Conservation (phyloP, 2,888 invertebrate species). For the Agrilus mali region DNA sequence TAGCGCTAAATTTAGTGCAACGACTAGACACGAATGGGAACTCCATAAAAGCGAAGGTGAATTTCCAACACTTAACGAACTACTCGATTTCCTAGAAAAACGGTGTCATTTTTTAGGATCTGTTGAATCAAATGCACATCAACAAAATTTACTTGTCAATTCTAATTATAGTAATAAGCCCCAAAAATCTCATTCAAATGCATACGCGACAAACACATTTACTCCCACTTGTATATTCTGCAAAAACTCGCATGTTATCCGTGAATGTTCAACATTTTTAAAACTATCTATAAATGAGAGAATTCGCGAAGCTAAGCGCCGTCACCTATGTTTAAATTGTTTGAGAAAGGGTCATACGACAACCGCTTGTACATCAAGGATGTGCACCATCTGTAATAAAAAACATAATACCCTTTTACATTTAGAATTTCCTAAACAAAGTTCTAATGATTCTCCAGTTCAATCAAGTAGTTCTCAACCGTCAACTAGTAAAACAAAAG, state of each 20-base stretch:
- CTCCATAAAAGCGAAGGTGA: background rate
- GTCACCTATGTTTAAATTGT: too few species aligned
- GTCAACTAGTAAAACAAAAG: too few species aligned
- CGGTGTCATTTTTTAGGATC: background rate
- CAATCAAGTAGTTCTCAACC: too few species aligned
- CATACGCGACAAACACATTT: too few species aligned
- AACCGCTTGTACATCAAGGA: too few species aligned
- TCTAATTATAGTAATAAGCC: too few species aligned
- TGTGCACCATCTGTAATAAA: too few species aligned
- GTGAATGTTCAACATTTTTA: background rate
- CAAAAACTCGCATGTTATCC: too few species aligned
- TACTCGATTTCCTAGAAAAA: background rate
- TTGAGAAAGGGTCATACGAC: background rate
- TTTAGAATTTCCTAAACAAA: background rate
- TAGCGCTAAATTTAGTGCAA: background rate
- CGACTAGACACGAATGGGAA: background rate
- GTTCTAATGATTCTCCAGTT: background rate
- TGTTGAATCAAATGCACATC: background rate
- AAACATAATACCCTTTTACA: too few species aligned
- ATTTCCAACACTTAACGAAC: background rate
- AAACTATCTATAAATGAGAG: background rate
- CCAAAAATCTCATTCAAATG: too few species aligned
- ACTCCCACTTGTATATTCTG: too few species aligned
- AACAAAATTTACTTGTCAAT: background rate
- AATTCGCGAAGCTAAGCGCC: background rate